These are phyloP conservation scores for Pseudomyrmex flavicornis DNA, from an alignment of 1,140 invertebrate genomes.

Conservation along the genomic window DNA sequence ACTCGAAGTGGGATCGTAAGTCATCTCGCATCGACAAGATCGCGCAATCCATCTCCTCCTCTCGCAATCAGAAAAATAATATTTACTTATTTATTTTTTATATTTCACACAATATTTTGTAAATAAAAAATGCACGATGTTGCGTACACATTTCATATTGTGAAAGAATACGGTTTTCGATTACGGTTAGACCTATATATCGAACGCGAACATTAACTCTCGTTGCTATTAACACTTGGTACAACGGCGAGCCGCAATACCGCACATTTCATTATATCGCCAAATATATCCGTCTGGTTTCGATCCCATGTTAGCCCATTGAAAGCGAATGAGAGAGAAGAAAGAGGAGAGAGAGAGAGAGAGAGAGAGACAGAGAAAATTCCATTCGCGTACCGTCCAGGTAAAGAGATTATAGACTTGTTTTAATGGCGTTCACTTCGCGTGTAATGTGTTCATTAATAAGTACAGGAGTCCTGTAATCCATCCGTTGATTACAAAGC, in stretches of 20 bases:
- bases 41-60: too few relatives aligned
- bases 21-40: background rate
- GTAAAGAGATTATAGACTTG: conserved; percentile 6
- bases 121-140: background rate
- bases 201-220: background rate
- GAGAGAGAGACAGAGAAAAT: background rate
- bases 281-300: background rate
- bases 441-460: background rate
- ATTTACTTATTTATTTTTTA: too few relatives aligned
- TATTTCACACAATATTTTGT: too few relatives aligned
- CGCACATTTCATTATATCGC: background rate
- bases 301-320: conserved; percentile 13
- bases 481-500: background rate
- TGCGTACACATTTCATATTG: too few relatives aligned
- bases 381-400: background rate
- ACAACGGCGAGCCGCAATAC: conserved; percentile 6
- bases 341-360: background rate
- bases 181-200: background rate
- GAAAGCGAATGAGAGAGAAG: conserved; percentile 18
- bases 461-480: background rate
- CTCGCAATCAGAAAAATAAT: too few relatives aligned
- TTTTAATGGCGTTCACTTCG: background rate
- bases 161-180: too few relatives aligned
- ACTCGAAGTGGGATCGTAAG: conserved; percentile 3
- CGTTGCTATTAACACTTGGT: background rate